Evolutionary conservation across 2,888 invertebrate species (phyloP).

Genomic region (Noctua pronuba): DNA sequence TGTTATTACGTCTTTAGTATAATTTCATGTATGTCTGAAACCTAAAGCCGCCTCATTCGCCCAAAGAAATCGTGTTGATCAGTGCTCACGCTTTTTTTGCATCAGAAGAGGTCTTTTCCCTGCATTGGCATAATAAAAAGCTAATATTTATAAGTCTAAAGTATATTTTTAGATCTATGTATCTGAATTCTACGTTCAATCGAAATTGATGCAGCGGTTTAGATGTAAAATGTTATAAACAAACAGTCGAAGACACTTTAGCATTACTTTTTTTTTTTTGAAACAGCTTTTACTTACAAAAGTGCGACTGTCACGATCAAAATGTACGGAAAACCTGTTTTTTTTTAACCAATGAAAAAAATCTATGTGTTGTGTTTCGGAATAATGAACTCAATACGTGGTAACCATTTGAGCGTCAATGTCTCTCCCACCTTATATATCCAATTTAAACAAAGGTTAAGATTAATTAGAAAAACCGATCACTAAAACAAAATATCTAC

Average conservation of each 20-base stretch:
- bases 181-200: background rate
- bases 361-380: background rate
- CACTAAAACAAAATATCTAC: slow-evolving; percentile 30
- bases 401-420: background rate
- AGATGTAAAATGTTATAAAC: too few species aligned
- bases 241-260: background rate
- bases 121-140: too few species aligned
- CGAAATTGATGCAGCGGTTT: background rate
- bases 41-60: background rate
- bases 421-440: background rate
- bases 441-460: background rate
- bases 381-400: background rate
- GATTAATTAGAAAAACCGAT: slow-evolving; percentile 47
- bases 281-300: background rate
- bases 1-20: too few species aligned
- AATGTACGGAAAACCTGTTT: background rate
- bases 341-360: background rate
- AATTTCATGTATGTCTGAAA: background rate
- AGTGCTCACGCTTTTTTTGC: background rate
- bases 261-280: too few species aligned
- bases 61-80: background rate
- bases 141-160: background rate
- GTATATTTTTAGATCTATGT: background rate
- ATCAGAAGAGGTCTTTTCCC: background rate
- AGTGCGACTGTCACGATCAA: background rate